Percentiles rank a stretch among this genome's conserved stretches.
Evolutionary conservation across 2,797 vertebrate genomes (phyloP).

Genomic region (Stomatorhinus walkeri): DNA sequence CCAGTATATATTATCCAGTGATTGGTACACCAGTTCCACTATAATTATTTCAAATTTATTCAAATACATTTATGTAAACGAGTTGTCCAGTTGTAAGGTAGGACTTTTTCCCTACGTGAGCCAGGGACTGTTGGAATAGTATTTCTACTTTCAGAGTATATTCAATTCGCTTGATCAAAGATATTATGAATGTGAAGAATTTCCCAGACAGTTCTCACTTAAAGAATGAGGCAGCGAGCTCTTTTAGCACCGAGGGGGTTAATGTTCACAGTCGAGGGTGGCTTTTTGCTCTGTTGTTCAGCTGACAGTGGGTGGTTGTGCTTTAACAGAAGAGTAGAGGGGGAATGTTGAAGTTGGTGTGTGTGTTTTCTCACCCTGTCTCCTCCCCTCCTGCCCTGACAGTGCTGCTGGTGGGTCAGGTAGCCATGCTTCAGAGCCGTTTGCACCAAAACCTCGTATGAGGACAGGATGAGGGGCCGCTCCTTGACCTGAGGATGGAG

Average conservation of each 20-base stretch:
- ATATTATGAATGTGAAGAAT: background rate
- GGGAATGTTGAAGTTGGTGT: constrained; percentile 40
- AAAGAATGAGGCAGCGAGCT: background rate
- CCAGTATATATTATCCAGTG: background rate
- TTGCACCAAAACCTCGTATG: constrained; percentile 47
- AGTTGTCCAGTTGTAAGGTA: background rate
- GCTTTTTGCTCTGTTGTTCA: constrained; percentile 32
- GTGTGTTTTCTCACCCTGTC: constrained; percentile 38
- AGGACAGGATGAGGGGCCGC: constrained; percentile 57
- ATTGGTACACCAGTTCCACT: background rate
- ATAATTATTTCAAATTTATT: background rate
- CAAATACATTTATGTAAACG: background rate
- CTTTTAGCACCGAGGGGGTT: constrained; percentile 15
- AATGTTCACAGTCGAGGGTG: constrained; percentile 25
- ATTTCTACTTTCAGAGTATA: background rate
- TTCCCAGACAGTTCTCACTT: background rate
- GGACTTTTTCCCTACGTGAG: background rate
- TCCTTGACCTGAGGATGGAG: constrained; percentile 61
- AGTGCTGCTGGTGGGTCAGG: constrained; percentile 53
- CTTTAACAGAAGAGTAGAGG: constrained; percentile 29
- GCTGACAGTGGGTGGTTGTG: constrained; percentile 44
- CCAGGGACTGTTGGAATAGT: background rate
- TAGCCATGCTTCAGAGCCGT: constrained; percentile 50
- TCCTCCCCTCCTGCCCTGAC: constrained; percentile 40
- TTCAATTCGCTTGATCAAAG: background rate